Percentiles rank a stretch among this genome's conserved stretches.
Conservation (phyloP, 2,797 vertebrate genomes). For the Leucoraja ocellata region DNA sequence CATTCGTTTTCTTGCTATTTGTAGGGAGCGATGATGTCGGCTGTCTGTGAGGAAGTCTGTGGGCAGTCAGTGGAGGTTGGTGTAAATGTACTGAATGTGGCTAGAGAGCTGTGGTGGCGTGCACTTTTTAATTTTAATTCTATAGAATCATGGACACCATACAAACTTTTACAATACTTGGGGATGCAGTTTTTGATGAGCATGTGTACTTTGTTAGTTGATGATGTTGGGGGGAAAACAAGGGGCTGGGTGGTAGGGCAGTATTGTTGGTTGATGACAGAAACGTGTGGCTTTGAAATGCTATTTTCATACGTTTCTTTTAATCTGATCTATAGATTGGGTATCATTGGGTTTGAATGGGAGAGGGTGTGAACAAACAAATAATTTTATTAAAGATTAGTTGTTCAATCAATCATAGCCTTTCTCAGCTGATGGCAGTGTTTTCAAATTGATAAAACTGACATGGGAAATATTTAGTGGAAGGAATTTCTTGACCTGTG, state of each 20-base stretch:
- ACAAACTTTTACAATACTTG: background rate
- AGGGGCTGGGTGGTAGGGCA: background rate
- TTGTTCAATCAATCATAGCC: background rate
- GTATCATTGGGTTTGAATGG: background rate
- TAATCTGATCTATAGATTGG: background rate
- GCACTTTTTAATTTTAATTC: background rate
- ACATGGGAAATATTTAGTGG: background rate
- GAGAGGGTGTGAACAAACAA: background rate
- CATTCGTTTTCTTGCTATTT: constrained; percentile 19
- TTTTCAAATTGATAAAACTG: background rate
- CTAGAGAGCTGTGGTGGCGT: background rate
- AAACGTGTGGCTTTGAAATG: background rate
- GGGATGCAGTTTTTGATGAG: background rate
- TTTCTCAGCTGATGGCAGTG: background rate
- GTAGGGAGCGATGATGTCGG: constrained; percentile 29
- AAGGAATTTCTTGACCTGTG: background rate
- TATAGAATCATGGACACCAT: background rate
- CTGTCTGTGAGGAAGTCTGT: constrained; percentile 29
- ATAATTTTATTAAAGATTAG: background rate
- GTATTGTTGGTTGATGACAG: background rate
- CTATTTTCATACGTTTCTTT: constrained; percentile 2
- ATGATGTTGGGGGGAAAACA: background rate
- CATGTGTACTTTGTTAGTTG: background rate
- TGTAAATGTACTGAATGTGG: constrained; percentile 7
- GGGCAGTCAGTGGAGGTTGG: constrained; percentile 24